Conservation (phyloP, 1,140 invertebrate species). For the Pogonomyrmex barbatus region DNA sequence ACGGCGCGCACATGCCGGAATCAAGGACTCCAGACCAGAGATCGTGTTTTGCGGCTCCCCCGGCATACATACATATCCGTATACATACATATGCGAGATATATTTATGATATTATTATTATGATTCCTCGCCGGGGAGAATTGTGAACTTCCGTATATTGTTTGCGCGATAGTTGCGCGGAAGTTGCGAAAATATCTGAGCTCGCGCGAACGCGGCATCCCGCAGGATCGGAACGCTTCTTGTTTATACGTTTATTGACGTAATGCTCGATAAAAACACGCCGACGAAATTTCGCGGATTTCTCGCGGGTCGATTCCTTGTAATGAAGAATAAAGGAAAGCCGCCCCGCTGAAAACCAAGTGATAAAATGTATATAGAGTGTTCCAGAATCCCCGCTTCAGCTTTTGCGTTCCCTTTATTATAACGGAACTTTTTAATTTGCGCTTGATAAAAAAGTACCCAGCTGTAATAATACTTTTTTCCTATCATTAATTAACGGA, state of each 20-base stretch:
- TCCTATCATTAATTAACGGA: neutral
- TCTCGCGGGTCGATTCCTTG: neutral
- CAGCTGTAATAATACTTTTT: neutral
- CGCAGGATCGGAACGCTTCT: constrained; percentile 17
- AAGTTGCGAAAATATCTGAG: constrained; percentile 3
- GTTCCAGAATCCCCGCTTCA: neutral
- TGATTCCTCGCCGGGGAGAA: neutral
- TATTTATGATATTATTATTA: constrained; percentile 37
- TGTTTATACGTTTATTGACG: constrained; percentile 1
- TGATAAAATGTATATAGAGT: neutral
- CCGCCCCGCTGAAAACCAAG: neutral
- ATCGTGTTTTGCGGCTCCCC: neutral
- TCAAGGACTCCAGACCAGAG: neutral
- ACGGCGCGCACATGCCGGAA: neutral
- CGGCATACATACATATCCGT: no score
- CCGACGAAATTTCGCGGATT: constrained; percentile 13
- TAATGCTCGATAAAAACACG: constrained; percentile 26
- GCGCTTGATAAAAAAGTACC: neutral
- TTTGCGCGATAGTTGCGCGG: neutral
- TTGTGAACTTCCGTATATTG: neutral
- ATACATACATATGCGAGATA: neutral
- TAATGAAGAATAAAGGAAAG: constrained; percentile 7
- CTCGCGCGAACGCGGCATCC: neutral
- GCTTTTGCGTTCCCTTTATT: neutral
- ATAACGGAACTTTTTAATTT: neutral